Base-by-base conservation (phyloP, 1,140 invertebrate genomes). In the Psilanteris sp. region DNA sequence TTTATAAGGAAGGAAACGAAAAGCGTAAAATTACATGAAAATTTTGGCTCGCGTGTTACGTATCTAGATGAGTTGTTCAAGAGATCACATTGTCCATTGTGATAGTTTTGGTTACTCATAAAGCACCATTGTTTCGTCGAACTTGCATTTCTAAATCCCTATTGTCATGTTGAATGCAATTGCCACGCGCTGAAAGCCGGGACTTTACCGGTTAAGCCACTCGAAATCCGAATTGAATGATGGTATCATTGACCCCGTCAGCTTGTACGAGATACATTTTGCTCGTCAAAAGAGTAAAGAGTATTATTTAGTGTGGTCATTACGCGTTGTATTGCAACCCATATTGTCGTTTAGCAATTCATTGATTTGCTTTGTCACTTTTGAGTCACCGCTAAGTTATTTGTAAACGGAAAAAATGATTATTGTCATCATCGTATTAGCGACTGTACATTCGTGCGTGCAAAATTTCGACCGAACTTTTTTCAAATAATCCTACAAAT, bases 71-170 rank as follows among this genome's bases (percentile, higher is more conserved):
- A 68, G 55, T 71, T 67, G 50, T 50, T 66, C 50, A 34, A 52
- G 22, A 67, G 61, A 61, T 61, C 54, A 61, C 29, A 66, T 15
- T 64, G 78, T 81, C 76, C 71, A 81, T 81, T 84, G 81, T 77
- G 64, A 64, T 70, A 44, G 78, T 80, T 84, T 82, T 78, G 80
- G 77, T 66, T 80, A 78, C 82, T 83, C 84, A 81, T 83, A 83
- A 84, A 83, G 82, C 74, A 78, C 78, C 37, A 84, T 85, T 85
- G 83, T 85, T 84, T 85, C 77, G 73, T 71, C 39, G 77, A 81
- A 74, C 80, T 76, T 77, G 81, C 78, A 77, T 82, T 84, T 80
- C 80, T 84, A 84, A 85, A 85, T 85, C 83, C 78, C 79, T 36
- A 85, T 84, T 85, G 81, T 85, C 74, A 64, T 74, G 44, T 31